These are phyloP conservation scores for Cephalopachus bancanus DNA, from an alignment of 2,797 vertebrate genomes.

Conservation along the genomic window DNA sequence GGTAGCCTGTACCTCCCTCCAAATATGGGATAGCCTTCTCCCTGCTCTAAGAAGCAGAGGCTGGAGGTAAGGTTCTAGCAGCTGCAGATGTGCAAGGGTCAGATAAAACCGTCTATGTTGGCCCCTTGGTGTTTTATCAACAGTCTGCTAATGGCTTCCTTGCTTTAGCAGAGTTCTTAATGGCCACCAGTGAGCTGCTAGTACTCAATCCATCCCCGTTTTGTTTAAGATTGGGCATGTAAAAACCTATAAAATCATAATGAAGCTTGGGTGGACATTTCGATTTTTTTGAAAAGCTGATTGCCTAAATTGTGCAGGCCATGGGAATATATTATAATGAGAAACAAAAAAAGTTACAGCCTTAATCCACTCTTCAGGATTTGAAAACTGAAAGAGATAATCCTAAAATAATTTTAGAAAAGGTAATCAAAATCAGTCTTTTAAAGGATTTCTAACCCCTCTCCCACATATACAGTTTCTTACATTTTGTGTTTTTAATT, in stretches of 20 bases:
- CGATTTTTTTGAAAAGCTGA: background rate
- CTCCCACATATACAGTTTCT: background rate
- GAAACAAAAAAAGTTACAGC: slow-evolving; percentile 45
- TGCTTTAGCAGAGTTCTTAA: slow-evolving; percentile 45
- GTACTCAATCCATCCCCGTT: background rate
- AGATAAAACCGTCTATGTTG: background rate
- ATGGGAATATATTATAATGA: slow-evolving; percentile 7
- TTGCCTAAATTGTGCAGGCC: slow-evolving; percentile 23
- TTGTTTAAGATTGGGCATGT: slow-evolving; percentile 24
- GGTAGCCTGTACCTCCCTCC: background rate
- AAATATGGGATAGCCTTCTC: background rate
- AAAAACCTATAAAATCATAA: slow-evolving; percentile 40
- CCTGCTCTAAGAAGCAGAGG: background rate
- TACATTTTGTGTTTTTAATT: slow-evolving; percentile 58
- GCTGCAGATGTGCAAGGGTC: background rate
- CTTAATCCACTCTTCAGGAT: slow-evolving; percentile 26
- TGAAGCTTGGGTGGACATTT: slow-evolving; percentile 59
- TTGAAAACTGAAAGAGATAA: slow-evolving; percentile 44
- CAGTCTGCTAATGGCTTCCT: background rate
- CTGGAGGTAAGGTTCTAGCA: background rate
- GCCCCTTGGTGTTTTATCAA: background rate
- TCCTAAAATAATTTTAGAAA: slow-evolving; percentile 55
- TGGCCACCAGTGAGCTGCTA: background rate
- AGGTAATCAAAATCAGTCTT: slow-evolving; percentile 30
- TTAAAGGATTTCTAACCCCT: background rate